Evolutionary conservation across 2,797 vertebrate species (phyloP).

Genomic region (Vipera latastei): DNA sequence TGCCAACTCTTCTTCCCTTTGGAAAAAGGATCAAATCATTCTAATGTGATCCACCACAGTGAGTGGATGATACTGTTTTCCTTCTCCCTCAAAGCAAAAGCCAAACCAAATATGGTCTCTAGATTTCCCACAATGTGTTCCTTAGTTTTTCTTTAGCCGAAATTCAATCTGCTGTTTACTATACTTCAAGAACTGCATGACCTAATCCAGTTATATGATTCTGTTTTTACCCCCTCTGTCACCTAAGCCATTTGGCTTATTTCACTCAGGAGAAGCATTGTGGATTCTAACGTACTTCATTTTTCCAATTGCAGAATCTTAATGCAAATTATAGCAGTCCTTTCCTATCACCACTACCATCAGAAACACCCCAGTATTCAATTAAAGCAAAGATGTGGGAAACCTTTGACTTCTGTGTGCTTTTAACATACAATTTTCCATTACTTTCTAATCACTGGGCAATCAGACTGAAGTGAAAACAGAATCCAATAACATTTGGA

Average conservation of each 20-base stretch:
- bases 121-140: not conserved
- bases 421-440: not conserved
- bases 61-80: not conserved
- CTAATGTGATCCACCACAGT: not conserved
- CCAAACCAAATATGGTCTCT: not conserved
- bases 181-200: slow-evolving; percentile 14
- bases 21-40: not conserved
- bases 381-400: not conserved
- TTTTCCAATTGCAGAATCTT: not conserved
- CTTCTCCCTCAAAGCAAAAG: not conserved
- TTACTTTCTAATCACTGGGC: not conserved
- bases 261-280: slow-evolving; percentile 20
- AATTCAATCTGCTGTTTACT: slow-evolving; percentile 28
- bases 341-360: not conserved
- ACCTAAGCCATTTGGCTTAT: slow-evolving; percentile 31
- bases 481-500: not conserved
- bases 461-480: not conserved
- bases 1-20: not conserved
- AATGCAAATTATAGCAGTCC: not conserved
- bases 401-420: not conserved
- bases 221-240: slow-evolving; percentile 23
- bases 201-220: not conserved
- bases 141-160: slow-evolving; percentile 22
- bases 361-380: not conserved
- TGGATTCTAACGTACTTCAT: not conserved